Percentiles rank a stretch among this genome's conserved stretches.
Evolutionary conservation across 2,888 invertebrate genomes (phyloP).

Genomic region (Mesorhabditis spiculigera): DNA sequence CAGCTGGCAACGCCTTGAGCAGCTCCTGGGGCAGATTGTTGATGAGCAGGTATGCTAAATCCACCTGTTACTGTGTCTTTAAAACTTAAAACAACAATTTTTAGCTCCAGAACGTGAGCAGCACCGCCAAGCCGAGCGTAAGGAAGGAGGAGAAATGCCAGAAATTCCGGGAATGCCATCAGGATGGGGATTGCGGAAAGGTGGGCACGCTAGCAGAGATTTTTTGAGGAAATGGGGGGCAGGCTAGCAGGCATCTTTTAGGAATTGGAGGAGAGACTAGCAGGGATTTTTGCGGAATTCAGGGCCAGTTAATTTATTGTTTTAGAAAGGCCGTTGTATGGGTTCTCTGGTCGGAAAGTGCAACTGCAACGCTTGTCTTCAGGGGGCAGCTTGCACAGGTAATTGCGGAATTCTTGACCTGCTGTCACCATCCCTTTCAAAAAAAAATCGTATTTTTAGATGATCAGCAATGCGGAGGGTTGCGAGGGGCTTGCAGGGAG

Average conservation of each 20-base stretch:
- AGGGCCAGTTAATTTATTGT: background rate
- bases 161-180: background rate
- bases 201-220: background rate
- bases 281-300: background rate
- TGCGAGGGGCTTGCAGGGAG: conserved; percentile 2
- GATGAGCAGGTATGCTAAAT: no score
- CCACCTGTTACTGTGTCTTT: no score
- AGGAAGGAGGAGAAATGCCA: background rate
- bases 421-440: no score
- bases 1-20: conserved; percentile 3
- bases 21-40: background rate
- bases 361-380: background rate
- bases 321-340: background rate
- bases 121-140: background rate
- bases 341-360: background rate
- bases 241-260: background rate
- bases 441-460: conserved; percentile 3
- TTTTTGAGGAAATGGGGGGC: background rate
- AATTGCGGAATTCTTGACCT: no score
- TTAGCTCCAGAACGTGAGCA: no score
- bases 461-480: background rate
- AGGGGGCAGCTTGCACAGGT: background rate
- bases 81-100: no score
- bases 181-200: background rate
- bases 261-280: background rate